Evolutionary conservation across 2,797 vertebrate genomes (phyloP).

Genomic region (Onychomys leucogaster): DNA sequence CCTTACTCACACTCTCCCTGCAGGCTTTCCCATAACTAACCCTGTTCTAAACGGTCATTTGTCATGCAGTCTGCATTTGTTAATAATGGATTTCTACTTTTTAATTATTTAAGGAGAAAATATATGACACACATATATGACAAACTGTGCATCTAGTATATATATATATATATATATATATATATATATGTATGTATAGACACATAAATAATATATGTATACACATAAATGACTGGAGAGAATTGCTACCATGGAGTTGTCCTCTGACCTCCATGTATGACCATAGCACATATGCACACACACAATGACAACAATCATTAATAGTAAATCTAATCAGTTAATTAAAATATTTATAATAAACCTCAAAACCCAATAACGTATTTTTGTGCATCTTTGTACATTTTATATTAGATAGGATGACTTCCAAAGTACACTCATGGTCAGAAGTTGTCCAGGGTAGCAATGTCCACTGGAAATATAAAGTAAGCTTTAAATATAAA

Average conservation of each 20-base stretch:
- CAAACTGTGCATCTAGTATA: background rate
- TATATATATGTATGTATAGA: too few relatives aligned
- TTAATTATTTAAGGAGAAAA: conserved; percentile 15
- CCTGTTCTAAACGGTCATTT: conserved; percentile 33
- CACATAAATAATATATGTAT: background rate
- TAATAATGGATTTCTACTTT: conserved; percentile 37
- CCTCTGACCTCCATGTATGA: background rate
- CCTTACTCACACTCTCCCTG: conserved; percentile 11
- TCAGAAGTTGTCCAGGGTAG: background rate
- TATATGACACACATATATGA: background rate
- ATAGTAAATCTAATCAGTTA: background rate
- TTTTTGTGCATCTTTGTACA: background rate
- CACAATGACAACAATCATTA: background rate
- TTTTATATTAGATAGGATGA: conserved; percentile 13
- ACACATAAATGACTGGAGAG: background rate
- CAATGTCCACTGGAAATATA: conserved; percentile 3
- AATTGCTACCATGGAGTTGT: background rate
- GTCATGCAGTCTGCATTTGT: background rate
- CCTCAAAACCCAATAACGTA: background rate
- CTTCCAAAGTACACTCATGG: background rate
- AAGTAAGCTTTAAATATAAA: background rate
- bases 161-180: background rate
- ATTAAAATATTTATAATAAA: background rate
- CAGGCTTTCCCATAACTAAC: conserved; percentile 18
- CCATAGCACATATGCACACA: background rate